A percentile compares a stretch with the other conserved stretches of the same genome.
Conservation (phyloP, 2,797 vertebrate genomes). For the Pantherophis vulpinus region DNA sequence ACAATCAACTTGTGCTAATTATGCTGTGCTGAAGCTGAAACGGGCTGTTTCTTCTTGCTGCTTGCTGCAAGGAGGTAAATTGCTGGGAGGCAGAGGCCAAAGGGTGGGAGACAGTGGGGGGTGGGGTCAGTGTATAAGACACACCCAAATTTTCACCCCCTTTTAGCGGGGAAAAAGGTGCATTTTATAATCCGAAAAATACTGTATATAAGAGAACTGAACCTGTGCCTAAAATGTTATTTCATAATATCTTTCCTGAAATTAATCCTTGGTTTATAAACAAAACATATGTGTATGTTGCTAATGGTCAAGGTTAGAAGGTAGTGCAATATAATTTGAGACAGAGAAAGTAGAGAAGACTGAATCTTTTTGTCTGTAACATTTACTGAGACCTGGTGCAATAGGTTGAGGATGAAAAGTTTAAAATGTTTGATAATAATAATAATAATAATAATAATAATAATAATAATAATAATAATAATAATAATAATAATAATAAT, state of each 20-base stretch:
- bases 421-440: neutral
- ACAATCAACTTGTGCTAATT: too few relatives aligned
- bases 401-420: neutral
- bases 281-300: neutral
- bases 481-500: neutral
- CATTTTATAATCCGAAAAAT: too few relatives aligned
- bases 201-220: neutral
- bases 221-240: neutral
- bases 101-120: too few relatives aligned
- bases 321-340: neutral
- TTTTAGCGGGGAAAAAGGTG: too few relatives aligned
- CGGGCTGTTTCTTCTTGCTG: too few relatives aligned
- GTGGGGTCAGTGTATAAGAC: too few relatives aligned
- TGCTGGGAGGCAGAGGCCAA: too few relatives aligned
- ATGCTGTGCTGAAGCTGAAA: too few relatives aligned
- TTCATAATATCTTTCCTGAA: neutral
- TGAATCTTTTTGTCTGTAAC: neutral
- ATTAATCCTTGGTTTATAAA: neutral
- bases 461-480: too few relatives aligned
- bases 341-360: neutral
- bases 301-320: neutral
- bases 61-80: too few relatives aligned
- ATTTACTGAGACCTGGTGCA: neutral
- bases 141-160: too few relatives aligned
- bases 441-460: neutral